Evolutionary conservation across 2,797 vertebrate species (phyloP).

Genomic region (Rhinatrema bivittatum): DNA sequence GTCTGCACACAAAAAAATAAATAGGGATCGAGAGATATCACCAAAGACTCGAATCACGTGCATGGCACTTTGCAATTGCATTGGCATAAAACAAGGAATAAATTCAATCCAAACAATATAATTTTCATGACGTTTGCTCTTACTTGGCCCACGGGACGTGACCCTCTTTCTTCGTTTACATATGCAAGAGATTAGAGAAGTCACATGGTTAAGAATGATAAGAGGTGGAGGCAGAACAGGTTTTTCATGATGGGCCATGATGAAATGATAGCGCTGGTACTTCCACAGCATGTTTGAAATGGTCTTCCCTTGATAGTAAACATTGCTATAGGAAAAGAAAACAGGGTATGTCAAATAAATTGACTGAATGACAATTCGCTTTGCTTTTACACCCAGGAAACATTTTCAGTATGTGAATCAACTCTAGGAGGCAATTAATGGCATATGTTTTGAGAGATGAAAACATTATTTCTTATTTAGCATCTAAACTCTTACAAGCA

Average conservation of each 20-base stretch:
- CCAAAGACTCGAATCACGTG: too few relatives aligned
- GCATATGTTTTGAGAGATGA: too few relatives aligned
- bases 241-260: slow-evolving; percentile 73
- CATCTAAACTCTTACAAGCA: too few relatives aligned
- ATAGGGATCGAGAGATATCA: too few relatives aligned
- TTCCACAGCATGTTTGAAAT: slow-evolving; percentile 78
- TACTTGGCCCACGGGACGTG: slow-evolving; percentile 68
- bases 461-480: too few relatives aligned
- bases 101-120: not conserved
- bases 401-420: too few relatives aligned
- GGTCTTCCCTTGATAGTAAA: slow-evolving; percentile 70
- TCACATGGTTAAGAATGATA: slow-evolving; percentile 65
- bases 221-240: slow-evolving; percentile 73
- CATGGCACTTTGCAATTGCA: too few relatives aligned
- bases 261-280: slow-evolving; percentile 74
- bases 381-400: too few relatives aligned
- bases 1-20: not conserved
- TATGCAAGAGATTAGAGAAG: slow-evolving; percentile 57
- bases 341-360: too few relatives aligned
- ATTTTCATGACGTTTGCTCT: not conserved
- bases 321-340: slow-evolving; percentile 51
- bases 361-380: too few relatives aligned
- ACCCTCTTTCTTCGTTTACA: slow-evolving; percentile 69
- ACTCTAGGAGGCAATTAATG: too few relatives aligned
- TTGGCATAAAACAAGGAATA: too few relatives aligned